Evolutionary conservation across 2,888 invertebrate species (phyloP), one percentile per base, ranked within the genome.

Genomic region (Aphidius colemani): DNA sequence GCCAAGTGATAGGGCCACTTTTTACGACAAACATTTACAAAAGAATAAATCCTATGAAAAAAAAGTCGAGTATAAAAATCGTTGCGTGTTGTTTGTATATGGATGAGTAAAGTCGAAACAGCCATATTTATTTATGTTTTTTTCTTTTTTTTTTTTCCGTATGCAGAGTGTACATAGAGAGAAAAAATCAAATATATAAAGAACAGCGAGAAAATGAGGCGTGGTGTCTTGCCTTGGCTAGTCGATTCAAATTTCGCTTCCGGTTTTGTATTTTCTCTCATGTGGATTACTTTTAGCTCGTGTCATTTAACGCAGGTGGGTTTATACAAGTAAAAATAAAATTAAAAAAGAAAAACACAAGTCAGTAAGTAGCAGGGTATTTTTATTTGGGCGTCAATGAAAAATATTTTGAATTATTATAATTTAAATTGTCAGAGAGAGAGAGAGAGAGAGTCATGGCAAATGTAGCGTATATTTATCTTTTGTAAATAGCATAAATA

Each of bases 191-290:
- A 45, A 39, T 9, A 48, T 45, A 57, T 10, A 39, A 6, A 53
- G 7, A 41, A 10, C 18, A 51, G 61, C 58, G 64, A 61, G 66
- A 66, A 66, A 63, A 66, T 45, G 45, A 60, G 66, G 66, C 63
- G 63, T 59, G 63, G 63, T 63, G 61, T 65, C 64, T 61, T 61
- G 56, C 64, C 64, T 65, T 58, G 64, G 61, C 53, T 65, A 65
- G 61, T 61, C 51, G 61, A 51, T 45, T 65, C 64, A 51, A 53
- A 65, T 65, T 65, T 65, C 64, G 64, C 61, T 65, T 65, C 64
- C 64, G 64, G 64, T 65, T 65, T 65, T 56, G 44, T 46, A 57
- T 48, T 57, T 48, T 30, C 30, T 30, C 5, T 30, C 30, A 30
- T 30, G 4, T 45, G 45, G 45, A 30, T 39, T 57, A 30, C 45